Conservation (phyloP, 2,113 vertebrate genomes). For the Polypterus bichir region DNA sequence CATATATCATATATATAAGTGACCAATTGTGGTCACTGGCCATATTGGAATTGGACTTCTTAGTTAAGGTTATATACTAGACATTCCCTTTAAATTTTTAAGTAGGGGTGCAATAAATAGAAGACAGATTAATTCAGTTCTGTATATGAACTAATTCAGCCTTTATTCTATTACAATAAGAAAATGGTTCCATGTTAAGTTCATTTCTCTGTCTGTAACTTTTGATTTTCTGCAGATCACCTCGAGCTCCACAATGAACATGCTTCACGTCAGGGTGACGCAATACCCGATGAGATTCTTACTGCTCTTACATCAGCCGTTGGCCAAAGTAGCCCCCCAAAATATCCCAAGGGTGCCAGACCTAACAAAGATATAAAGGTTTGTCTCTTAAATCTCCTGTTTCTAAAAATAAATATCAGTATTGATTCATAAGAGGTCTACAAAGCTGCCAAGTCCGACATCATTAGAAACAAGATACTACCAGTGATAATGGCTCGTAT, state of each 20-base stretch:
- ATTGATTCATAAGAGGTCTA: background rate
- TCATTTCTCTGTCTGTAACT: background rate
- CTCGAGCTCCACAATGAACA: slow-evolving; percentile 24
- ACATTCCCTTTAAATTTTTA: too few species aligned
- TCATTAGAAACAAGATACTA: background rate
- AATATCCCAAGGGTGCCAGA: slow-evolving; percentile 33
- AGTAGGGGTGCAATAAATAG: too few species aligned
- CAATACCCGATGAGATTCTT: slow-evolving; percentile 60
- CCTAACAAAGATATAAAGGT: slow-evolving; percentile 27
- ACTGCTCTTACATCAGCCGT: slow-evolving; percentile 44
- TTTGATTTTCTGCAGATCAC: slow-evolving; percentile 27
- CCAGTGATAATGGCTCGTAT: background rate
- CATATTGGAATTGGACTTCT: too few species aligned
- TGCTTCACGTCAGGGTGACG: slow-evolving; percentile 26
- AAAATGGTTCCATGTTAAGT: too few species aligned
- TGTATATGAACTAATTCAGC: too few species aligned
- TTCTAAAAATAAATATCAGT: background rate
- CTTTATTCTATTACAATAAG: too few species aligned
- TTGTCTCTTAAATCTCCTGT: background rate
- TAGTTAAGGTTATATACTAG: too few species aligned
- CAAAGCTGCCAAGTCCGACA: background rate
- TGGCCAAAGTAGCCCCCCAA: slow-evolving; percentile 25
- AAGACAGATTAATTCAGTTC: too few species aligned
- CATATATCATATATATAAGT: too few species aligned
- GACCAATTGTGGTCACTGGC: too few species aligned